Conservation (phyloP, 2,113 vertebrate genomes). For the Sphyrna mokarran region DNA sequence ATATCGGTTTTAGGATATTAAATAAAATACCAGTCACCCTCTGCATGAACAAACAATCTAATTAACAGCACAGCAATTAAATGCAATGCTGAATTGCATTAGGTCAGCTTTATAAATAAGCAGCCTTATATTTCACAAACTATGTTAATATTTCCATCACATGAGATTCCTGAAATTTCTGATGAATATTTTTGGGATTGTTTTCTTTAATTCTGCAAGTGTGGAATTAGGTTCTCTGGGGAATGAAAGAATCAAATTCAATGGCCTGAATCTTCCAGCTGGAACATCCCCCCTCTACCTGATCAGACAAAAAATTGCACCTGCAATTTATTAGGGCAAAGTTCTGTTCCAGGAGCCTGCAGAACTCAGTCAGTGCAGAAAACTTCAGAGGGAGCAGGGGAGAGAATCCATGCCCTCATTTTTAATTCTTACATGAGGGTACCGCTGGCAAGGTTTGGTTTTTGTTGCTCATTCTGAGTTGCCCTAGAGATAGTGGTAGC, state of each 20-base stretch:
- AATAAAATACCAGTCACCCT: slow-evolving; percentile 7
- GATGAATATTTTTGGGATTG: neutral
- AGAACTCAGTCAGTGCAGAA: too few species aligned
- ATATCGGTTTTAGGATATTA: slow-evolving; percentile 5
- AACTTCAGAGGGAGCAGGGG: too few species aligned
- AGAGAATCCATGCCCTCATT: too few species aligned
- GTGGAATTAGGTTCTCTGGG: neutral
- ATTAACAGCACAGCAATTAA: neutral
- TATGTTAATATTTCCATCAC: neutral
- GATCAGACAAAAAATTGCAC: too few species aligned
- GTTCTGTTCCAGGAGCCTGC: too few species aligned
- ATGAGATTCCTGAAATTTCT: neutral
- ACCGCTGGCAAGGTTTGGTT: too few species aligned
- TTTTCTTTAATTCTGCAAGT: neutral
- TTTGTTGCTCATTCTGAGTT: too few species aligned
- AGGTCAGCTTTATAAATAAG: neutral
- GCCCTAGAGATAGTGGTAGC: too few species aligned
- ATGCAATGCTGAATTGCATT: neutral
- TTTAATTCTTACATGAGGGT: too few species aligned
- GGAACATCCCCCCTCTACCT: too few species aligned
- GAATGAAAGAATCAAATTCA: neutral
- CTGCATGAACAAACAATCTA: neutral
- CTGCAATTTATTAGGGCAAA: too few species aligned
- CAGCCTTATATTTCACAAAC: neutral
- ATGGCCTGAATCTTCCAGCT: too few species aligned